A percentile compares a stretch with the other conserved stretches of the same genome.
phyloP scores from a whole-genome alignment of 1,140 invertebrate species.

The Drosophila ercepeae region DNA sequence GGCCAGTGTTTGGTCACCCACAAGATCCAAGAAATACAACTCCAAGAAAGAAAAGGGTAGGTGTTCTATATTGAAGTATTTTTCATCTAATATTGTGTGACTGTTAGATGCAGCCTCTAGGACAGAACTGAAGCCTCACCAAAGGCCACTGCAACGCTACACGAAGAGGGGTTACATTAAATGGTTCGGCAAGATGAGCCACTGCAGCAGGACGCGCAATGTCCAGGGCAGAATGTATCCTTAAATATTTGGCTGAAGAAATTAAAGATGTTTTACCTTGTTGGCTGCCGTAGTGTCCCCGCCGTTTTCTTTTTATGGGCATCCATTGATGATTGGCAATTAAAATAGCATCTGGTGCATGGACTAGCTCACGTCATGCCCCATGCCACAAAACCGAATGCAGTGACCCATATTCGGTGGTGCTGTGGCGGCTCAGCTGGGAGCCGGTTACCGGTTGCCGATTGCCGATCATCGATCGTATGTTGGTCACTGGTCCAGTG shows the following conservation, averaged over 20 bases:
- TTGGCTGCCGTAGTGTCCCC: background rate
- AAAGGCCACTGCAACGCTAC: conserved; percentile 9
- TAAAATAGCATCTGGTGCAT: conserved; percentile 60
- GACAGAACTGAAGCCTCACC: background rate
- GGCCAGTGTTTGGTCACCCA: conserved; percentile 13
- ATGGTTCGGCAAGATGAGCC: conserved; percentile 24
- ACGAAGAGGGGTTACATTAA: conserved; percentile 21
- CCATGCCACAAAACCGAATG: conserved; percentile 24
- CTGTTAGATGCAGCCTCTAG: background rate
- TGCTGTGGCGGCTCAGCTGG: conserved; percentile 12
- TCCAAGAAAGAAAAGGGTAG: conserved; percentile 12
- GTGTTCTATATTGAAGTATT: no score
- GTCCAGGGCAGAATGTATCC: background rate
- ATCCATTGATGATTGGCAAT: conserved; percentile 59
- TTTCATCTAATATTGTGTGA: no score
- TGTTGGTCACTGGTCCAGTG: conserved; percentile 64
- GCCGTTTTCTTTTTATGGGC: background rate
- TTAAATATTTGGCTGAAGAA: background rate
- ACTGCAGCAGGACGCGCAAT: conserved; percentile 8
- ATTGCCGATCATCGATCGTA: conserved; percentile 12
- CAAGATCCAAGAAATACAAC: background rate
- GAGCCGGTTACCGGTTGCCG: conserved; percentile 49
- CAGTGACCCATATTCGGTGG: conserved; percentile 57
- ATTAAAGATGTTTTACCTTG: background rate
- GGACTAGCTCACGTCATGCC: conserved; percentile 55